phyloP scores from a whole-genome alignment of 2,888 invertebrate species.

The Dugesia japonica region DNA sequence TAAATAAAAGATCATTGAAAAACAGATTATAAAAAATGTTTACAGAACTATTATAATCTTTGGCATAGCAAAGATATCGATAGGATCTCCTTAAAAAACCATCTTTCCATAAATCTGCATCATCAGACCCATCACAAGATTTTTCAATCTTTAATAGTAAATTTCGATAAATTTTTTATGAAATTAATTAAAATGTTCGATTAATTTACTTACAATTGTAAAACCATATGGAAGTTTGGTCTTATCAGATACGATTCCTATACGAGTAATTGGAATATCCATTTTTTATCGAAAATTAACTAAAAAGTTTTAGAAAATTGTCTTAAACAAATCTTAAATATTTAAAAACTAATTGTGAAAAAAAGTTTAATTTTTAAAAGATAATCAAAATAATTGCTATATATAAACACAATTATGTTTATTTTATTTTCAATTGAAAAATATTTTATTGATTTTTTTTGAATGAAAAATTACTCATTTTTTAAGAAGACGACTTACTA shows the following conservation, averaged over 20 bases:
- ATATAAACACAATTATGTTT: too few species aligned
- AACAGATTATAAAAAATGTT: neutral
- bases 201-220: neutral
- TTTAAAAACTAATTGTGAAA: too few species aligned
- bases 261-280: neutral
- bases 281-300: too few species aligned
- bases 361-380: too few species aligned
- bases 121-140: neutral
- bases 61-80: neutral
- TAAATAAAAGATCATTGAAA: neutral
- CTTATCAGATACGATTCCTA: neutral
- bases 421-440: too few species aligned
- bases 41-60: neutral
- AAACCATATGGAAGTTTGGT: neutral
- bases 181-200: neutral
- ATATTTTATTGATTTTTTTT: too few species aligned
- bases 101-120: neutral
- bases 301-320: too few species aligned
- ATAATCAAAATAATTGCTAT: too few species aligned
- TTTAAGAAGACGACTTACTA: too few species aligned
- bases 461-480: too few species aligned
- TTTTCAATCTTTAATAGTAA: neutral
- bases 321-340: too few species aligned
- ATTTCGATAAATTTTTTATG: neutral
- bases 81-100: neutral